Evolutionary conservation across 2,888 invertebrate species (phyloP).

Genomic region (Miltochrista miniata): DNA sequence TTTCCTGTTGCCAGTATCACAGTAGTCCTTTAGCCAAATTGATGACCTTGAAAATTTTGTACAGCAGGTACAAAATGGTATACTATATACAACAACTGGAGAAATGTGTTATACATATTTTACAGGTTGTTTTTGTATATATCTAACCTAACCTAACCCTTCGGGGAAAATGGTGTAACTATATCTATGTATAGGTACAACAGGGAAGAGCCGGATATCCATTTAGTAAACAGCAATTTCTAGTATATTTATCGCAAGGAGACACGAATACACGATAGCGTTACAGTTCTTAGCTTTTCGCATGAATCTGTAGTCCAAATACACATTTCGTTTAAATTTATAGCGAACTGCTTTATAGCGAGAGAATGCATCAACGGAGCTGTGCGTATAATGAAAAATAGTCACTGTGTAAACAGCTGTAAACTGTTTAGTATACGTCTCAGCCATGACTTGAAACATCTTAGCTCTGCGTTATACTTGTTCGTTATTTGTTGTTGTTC

Average conservation of each 20-base stretch:
- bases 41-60: no score
- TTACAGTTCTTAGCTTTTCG: slow-evolving; percentile 20
- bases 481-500: background rate
- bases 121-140: no score
- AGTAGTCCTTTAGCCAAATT: no score
- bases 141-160: no score
- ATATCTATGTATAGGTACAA: no score
- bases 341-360: slow-evolving; percentile 1
- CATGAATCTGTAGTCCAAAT: slow-evolving; percentile 17
- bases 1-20: no score
- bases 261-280: no score
- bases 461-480: background rate
- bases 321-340: slow-evolving; percentile 23
- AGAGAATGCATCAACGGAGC: slow-evolving; percentile 18
- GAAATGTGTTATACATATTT: no score
- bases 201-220: no score
- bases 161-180: no score
- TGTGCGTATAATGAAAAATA: slow-evolving; percentile 18
- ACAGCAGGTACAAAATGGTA: no score
- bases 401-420: slow-evolving; percentile 11
- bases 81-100: no score
- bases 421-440: slow-evolving; percentile 3
- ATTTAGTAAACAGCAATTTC: slow-evolving; percentile 9
- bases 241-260: slow-evolving; percentile 13
- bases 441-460: background rate